Evolutionary conservation across 2,888 invertebrate genomes (phyloP).

Genomic region (Diabrotica balteata): DNA sequence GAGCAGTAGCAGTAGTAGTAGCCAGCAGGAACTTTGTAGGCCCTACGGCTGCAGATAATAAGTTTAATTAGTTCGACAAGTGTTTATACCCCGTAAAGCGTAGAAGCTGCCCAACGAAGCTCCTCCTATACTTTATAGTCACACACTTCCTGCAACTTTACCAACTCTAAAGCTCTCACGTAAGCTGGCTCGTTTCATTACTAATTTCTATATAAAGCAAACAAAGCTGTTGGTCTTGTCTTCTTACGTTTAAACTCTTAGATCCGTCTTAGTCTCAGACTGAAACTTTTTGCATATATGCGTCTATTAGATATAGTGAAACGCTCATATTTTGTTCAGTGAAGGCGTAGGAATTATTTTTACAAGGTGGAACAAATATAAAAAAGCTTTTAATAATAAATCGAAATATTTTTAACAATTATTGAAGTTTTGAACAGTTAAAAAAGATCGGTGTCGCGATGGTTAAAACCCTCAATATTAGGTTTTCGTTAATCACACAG

Average conservation of each 20-base stretch:
- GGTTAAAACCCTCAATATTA: no score
- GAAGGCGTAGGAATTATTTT: no score
- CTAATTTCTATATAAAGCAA: conserved; percentile 54
- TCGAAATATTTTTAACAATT: no score
- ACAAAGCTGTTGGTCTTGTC: conserved; percentile 48
- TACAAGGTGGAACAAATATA: no score
- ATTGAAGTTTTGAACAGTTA: no score
- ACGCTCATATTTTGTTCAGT: no score
- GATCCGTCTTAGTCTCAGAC: conserved; percentile 44
- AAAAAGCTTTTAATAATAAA: no score
- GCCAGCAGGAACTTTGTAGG: conserved; percentile 17
- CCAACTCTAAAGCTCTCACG: conserved; percentile 50
- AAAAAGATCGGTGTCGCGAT: no score
- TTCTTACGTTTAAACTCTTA: conserved; percentile 50
- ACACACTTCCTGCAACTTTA: conserved; percentile 51
- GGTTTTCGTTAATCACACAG: no score
- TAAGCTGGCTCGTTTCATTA: conserved; percentile 54
- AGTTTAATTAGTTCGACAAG: conserved; percentile 51
- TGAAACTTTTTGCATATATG: conserved; percentile 26
- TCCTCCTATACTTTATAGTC: conserved; percentile 49
- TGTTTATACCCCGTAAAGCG: conserved; percentile 49
- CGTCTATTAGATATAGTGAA: not conserved
- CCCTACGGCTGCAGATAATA: conserved; percentile 36
- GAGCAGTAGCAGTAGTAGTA: conserved; percentile 2
- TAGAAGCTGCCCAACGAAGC: conserved; percentile 44